These are phyloP conservation scores for Gryon sp. DNA, from an alignment of 1,140 invertebrate species.

Conservation along the genomic window DNA sequence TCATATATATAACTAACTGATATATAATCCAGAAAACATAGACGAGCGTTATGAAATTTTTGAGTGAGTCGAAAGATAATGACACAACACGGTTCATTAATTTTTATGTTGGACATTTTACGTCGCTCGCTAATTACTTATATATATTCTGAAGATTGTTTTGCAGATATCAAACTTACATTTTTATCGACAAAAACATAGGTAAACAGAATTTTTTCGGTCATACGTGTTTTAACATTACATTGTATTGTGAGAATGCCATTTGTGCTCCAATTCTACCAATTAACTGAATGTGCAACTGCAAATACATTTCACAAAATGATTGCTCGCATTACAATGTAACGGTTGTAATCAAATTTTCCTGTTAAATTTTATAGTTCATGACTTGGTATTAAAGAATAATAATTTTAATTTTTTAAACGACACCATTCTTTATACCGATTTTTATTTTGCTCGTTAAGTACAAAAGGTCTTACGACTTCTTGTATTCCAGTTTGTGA, in stretches of 20 bases:
- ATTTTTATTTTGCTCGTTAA: no score
- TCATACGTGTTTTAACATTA: slow-evolving; percentile 9
- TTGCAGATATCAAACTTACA: slow-evolving; percentile 5
- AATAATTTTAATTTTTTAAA: no score
- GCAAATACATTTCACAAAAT: slow-evolving; percentile 18
- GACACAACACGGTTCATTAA: slow-evolving; percentile 40
- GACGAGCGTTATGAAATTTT: slow-evolving; percentile 31
- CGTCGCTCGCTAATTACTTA: slow-evolving; percentile 11
- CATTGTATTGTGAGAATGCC: slow-evolving; percentile 17
- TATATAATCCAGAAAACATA: no score
- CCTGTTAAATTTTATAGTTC: neutral
- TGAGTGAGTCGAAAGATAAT: slow-evolving; percentile 41
- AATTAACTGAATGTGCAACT: slow-evolving; percentile 15
- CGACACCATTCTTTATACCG: no score
- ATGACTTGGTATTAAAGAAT: no score
- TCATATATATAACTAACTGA: no score
- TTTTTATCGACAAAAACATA: slow-evolving; percentile 11
- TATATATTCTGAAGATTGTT: no score
- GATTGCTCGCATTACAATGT: neutral
- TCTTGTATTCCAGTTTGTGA: no score
- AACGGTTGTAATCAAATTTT: slow-evolving; percentile 6
- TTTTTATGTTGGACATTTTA: slow-evolving; percentile 30
- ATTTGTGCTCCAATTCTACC: slow-evolving; percentile 19
- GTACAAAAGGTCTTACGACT: no score
- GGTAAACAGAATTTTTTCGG: neutral